phyloP scores from a whole-genome alignment of 2,888 invertebrate species.

The Cataglyphis altisquamis region DNA sequence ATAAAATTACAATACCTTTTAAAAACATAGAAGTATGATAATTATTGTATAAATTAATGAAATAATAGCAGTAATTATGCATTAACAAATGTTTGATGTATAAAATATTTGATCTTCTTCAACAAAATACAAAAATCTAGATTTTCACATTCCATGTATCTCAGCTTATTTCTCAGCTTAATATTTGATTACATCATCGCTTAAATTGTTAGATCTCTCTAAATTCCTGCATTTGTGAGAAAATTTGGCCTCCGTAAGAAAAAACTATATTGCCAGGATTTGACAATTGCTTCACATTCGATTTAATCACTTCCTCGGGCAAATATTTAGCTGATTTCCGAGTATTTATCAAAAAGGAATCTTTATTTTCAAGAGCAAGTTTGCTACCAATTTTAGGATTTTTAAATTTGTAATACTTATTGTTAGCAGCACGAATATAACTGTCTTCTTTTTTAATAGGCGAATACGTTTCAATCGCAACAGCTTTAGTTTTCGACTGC shows the following conservation, averaged over 20 bases:
- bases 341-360: conserved; percentile 62
- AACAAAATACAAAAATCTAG: background rate
- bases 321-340: conserved; percentile 59
- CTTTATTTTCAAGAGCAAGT: conserved; percentile 61
- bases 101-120: conserved; percentile 6
- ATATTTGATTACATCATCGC: background rate
- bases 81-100: background rate
- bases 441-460: conserved; percentile 20
- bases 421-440: conserved; percentile 7
- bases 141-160: background rate
- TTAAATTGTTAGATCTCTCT: conserved; percentile 59
- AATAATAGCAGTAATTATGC: conserved; percentile 4
- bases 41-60: background rate
- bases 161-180: conserved; percentile 6
- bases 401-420: conserved; percentile 64
- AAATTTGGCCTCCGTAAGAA: conserved; percentile 24
- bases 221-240: conserved; percentile 45
- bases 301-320: background rate
- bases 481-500: conserved; percentile 47
- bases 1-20: background rate
- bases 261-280: background rate
- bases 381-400: conserved; percentile 63
- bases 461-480: conserved; percentile 13
- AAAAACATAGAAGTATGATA: background rate
- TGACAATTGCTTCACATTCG: conserved; percentile 23